Base-by-base conservation (phyloP, 2,113 vertebrate species). In the Zosterops borbonicus region DNA sequence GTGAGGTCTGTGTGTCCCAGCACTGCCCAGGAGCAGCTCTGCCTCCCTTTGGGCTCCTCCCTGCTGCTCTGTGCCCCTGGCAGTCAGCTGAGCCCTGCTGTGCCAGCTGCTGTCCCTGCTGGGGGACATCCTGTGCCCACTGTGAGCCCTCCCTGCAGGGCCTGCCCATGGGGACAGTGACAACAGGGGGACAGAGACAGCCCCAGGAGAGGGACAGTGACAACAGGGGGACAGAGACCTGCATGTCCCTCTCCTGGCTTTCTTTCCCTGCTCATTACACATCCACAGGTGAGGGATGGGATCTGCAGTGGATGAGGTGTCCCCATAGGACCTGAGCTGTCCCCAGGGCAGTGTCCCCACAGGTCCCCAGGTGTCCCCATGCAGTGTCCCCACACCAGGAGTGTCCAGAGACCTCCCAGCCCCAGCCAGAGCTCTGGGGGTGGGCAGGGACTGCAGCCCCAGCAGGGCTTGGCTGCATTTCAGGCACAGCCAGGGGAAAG, bases 261-360 rank as follows among this genome's bases (percentile, higher is more conserved):
- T 5, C 5, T 14, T n/a, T 13, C 56, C 47, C 1, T 4, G 23
- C 35, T 44, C 28, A 14, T 31, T 5, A 9, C 11, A 1, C 0
- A 2, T 2, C 14, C 4, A 0, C 9, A 28, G 52, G 13, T 14
- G 31, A 29, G 2, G 60, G 35, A 15, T 53, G 31, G n/a, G 16
- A 14, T 7, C 2, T 39, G 33, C 39, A 31, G 14, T 0, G 12
- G 59, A 2, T 37, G 39, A 15, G 9, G 41, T 6, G 9, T n/a
- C 24, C 37, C 58, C 62, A 5, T 18, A 21, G 49, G n/a, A 28
- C 3, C 39, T n/a, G 63, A 37, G 62, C 19, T 27, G 17, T 11
- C 46, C 46, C 46, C 44, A 46, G 44, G 18, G 44, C 47, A 49
- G 22, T 6, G 65, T 33, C 18, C 29, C 53, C 53, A 31, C 11